These are phyloP conservation scores for Cylloceria caligata DNA, from an alignment of 2,888 invertebrate genomes.

Conservation along the genomic window DNA sequence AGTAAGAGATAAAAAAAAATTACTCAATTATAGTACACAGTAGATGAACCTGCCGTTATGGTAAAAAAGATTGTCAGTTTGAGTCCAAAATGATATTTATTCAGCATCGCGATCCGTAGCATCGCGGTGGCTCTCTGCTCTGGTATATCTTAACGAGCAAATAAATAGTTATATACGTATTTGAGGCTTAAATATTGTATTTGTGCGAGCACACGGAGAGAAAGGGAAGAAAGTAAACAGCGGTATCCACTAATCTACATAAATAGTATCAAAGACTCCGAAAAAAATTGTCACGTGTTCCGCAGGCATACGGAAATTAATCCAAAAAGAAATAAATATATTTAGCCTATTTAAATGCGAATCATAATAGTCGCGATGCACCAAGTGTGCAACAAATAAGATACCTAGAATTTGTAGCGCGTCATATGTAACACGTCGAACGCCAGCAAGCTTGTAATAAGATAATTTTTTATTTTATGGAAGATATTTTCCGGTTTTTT, in stretches of 20 bases:
- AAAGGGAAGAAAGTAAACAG: background rate
- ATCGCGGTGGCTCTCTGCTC: conserved; percentile 43
- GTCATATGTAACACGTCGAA: conserved; percentile 36
- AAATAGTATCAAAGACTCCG: background rate
- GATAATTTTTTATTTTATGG: conserved; percentile 12
- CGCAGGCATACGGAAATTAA: conserved; percentile 30
- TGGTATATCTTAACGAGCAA: background rate
- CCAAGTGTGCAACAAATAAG: conserved; percentile 45
- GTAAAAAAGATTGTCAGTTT: conserved; percentile 8
- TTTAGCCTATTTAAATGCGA: conserved; percentile 57
- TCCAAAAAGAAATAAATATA: conserved; percentile 40
- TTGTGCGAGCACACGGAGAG: background rate
- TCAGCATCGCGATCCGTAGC: conserved; percentile 23
- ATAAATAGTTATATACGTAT: conserved; percentile 17
- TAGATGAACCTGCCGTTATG: conserved; percentile 35
- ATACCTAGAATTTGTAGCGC: conserved; percentile 38
- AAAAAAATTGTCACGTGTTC: conserved; percentile 34
- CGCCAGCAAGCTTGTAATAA: conserved; percentile 29
- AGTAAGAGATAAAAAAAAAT: background rate
- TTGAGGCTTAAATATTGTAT: conserved; percentile 3
- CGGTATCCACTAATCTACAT: background rate
- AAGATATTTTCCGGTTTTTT: background rate
- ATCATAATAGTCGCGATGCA: conserved; percentile 53
- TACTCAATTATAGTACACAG: background rate
- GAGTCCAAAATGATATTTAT: background rate